These are phyloP conservation scores for Augochlora pura DNA, from an alignment of 1,140 invertebrate species.

Conservation along the genomic window DNA sequence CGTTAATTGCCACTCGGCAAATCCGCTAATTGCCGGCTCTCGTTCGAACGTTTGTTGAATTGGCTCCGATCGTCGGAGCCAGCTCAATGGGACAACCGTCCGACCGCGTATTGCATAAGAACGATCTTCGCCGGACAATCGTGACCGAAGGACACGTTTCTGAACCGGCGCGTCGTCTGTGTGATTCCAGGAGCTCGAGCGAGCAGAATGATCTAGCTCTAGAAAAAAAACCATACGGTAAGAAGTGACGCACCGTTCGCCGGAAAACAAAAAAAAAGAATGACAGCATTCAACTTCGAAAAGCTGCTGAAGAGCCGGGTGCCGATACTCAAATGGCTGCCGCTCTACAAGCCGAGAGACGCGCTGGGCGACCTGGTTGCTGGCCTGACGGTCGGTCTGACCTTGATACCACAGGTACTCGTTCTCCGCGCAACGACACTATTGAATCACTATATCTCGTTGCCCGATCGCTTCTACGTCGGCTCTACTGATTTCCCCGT, in stretches of 20 bases:
- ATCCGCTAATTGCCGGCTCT: conserved; percentile 12
- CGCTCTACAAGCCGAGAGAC: conserved; percentile 74
- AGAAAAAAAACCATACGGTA: neutral
- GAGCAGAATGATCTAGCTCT: neutral
- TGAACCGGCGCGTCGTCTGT: neutral
- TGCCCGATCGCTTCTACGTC: neutral
- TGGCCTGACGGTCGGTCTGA: conserved; percentile 82
- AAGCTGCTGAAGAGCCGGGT: conserved; percentile 62
- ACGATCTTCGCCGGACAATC: neutral
- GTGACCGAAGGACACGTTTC: neutral
- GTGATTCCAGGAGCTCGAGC: neutral
- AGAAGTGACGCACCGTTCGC: too few species aligned
- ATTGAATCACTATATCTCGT: neutral
- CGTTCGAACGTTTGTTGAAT: neutral
- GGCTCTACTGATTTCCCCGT: neutral
- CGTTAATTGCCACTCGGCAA: neutral
- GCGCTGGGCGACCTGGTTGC: conserved; percentile 80
- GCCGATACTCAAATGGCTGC: conserved; percentile 79
- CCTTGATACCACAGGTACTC: conserved; percentile 82
- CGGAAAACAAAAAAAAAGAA: neutral
- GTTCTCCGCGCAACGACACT: neutral
- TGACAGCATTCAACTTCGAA: conserved; percentile 49
- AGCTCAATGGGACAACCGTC: neutral
- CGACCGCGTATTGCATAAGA: conserved; percentile 3
- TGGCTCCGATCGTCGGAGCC: neutral